Conservation (phyloP, 2,797 vertebrate species). For the Crocodylus rhombifer region DNA sequence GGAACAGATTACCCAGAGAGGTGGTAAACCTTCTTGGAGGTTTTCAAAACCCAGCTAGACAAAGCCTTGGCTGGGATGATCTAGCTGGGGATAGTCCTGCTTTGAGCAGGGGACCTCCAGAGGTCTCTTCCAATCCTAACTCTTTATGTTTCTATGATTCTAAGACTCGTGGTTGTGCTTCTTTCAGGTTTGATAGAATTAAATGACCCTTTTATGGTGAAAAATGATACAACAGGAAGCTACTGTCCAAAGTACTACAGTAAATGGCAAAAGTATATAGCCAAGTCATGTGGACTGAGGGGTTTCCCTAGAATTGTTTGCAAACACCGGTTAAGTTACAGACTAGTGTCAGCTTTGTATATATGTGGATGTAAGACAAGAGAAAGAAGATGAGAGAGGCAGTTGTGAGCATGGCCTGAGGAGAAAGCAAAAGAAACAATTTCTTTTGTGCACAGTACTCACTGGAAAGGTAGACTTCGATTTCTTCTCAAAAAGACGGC, state of each 20-base stretch:
- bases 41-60: too few relatives aligned
- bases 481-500: too few relatives aligned
- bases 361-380: not conserved
- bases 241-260: not conserved
- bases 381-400: not conserved
- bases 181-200: not conserved
- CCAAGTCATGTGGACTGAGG: not conserved
- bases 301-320: not conserved
- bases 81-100: too few relatives aligned
- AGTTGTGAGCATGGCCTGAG: not conserved
- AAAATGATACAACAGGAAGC: not conserved
- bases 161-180: too few relatives aligned
- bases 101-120: too few relatives aligned
- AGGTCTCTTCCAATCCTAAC: too few relatives aligned
- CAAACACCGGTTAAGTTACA: not conserved
- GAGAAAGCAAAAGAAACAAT: not conserved
- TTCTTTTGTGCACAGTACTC: not conserved
- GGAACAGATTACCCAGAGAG: too few relatives aligned
- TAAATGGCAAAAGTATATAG: not conserved
- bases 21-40: too few relatives aligned
- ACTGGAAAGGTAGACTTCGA: not conserved
- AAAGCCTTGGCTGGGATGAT: too few relatives aligned
- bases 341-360: not conserved
- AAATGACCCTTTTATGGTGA: not conserved
- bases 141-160: too few relatives aligned